Evolutionary conservation across 2,797 vertebrate genomes (phyloP).

Genomic region (Catostomus latipinnis): DNA sequence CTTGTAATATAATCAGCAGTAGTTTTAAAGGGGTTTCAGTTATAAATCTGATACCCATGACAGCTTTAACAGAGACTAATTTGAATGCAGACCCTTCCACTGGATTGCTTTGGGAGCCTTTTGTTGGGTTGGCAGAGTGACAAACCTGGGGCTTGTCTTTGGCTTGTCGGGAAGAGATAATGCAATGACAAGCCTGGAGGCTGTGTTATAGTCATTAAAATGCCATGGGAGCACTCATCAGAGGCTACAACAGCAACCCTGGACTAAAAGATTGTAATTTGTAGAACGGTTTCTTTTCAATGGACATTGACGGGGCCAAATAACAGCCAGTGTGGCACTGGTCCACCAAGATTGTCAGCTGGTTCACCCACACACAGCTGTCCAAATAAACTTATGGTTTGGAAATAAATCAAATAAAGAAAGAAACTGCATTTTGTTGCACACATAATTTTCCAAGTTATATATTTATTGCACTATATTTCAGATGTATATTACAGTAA

Average conservation of each 20-base stretch:
- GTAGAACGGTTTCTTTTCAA: constrained; percentile 9
- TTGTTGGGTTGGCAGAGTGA: constrained; percentile 28
- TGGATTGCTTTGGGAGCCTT: constrained; percentile 28
- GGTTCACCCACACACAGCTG: no score
- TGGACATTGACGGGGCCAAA: background rate
- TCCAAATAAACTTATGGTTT: no score
- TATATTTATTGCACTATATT: no score
- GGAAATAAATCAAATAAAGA: no score
- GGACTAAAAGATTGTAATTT: constrained; percentile 29
- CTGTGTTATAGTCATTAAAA: constrained; percentile 45
- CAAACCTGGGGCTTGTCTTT: constrained; percentile 23
- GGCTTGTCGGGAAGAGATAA: constrained; percentile 30
- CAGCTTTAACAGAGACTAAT: constrained; percentile 23
- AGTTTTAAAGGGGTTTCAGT: background rate
- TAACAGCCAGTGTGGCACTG: no score
- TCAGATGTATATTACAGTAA: no score
- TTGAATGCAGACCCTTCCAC: constrained; percentile 29
- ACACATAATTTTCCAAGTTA: no score
- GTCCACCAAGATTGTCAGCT: no score
- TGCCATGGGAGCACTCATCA: constrained; percentile 21
- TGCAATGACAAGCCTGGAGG: constrained; percentile 27
- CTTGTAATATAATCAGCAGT: background rate
- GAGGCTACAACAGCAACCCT: constrained; percentile 13
- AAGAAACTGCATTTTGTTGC: no score
- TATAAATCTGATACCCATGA: background rate